Conservation (phyloP, 2,888 invertebrate genomes). For the Caenorhabditis sp. region DNA sequence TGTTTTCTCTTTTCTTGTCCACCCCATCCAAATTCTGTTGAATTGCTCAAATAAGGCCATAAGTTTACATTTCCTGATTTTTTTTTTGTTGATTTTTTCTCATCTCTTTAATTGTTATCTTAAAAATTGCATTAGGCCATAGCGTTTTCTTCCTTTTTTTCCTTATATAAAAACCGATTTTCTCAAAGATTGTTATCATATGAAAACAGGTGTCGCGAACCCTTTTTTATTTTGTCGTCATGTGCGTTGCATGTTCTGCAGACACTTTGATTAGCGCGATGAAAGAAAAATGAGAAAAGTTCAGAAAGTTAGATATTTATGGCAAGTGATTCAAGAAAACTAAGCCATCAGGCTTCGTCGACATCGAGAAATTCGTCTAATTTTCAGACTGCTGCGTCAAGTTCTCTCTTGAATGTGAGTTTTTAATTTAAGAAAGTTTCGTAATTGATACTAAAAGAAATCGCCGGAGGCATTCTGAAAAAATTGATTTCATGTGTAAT, state of each 20-base stretch:
- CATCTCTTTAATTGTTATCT: no score
- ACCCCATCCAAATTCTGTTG: background rate
- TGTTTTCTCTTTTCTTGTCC: background rate
- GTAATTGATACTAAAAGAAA: background rate
- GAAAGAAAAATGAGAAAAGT: no score
- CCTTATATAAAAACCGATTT: conserved; percentile 5
- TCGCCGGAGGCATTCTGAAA: no score
- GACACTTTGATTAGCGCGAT: no score
- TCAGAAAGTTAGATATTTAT: background rate
- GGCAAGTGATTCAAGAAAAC: conserved; percentile 11
- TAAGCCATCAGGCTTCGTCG: background rate
- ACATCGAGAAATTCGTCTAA: background rate
- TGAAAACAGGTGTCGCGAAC: background rate
- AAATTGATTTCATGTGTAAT: background rate
- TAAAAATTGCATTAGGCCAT: no score
- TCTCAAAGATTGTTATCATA: background rate
- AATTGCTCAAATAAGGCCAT: no score
- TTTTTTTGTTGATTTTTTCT: no score
- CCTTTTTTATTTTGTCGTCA: no score
- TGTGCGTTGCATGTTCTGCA: no score
- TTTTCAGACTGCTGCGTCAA: background rate
- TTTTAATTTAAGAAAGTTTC: background rate
- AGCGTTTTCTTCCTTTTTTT: background rate
- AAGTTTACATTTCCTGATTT: no score
- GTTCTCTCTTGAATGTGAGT: background rate